These are phyloP conservation scores for Glossosoma conforme DNA, from an alignment of 1,140 invertebrate species.

Conservation along the genomic window DNA sequence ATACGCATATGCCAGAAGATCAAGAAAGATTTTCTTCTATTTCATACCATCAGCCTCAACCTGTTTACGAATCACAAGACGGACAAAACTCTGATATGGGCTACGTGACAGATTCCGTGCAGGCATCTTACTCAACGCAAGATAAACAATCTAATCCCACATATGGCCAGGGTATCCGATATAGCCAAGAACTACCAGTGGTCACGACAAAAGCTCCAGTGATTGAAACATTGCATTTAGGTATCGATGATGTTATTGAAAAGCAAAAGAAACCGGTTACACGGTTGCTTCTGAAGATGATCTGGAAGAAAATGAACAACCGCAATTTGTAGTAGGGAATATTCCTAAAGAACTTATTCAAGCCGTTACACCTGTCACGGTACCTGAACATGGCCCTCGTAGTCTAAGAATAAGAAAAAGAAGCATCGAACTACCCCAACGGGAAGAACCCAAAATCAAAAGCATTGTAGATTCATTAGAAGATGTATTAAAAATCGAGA, in stretches of 20 bases:
- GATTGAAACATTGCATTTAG: slow-evolving; percentile 45
- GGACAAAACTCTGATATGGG: slow-evolving; percentile 7
- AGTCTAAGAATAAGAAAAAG: slow-evolving; percentile 41
- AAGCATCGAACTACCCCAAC: slow-evolving; percentile 13
- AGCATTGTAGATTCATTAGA: slow-evolving; percentile 39
- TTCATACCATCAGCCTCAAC: slow-evolving; percentile 23
- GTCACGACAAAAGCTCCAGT: slow-evolving; percentile 41
- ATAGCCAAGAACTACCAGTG: slow-evolving; percentile 28
- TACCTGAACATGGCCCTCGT: slow-evolving; percentile 56
- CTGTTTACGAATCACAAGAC: slow-evolving; percentile 23
- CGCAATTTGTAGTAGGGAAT: slow-evolving; percentile 54
- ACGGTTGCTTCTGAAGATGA: slow-evolving; percentile 29
- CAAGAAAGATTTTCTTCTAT: slow-evolving; percentile 33
- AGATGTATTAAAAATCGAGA: slow-evolving; percentile 39
- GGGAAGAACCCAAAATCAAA: slow-evolving; percentile 26
- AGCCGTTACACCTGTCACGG: slow-evolving; percentile 50
- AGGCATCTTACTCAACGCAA: slow-evolving; percentile 8
- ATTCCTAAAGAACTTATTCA: slow-evolving; percentile 50
- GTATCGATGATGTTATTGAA: slow-evolving; percentile 42
- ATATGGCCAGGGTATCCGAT: slow-evolving; percentile 20
- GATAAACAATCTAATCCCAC: slow-evolving; percentile 9
- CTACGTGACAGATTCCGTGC: slow-evolving; percentile 13
- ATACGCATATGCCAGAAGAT: slow-evolving; percentile 40
- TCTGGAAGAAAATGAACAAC: slow-evolving; percentile 35
- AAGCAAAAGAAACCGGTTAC: slow-evolving; percentile 37